Base-by-base conservation (phyloP, 1,140 invertebrate species). In the Meloidogyne exigua region DNA sequence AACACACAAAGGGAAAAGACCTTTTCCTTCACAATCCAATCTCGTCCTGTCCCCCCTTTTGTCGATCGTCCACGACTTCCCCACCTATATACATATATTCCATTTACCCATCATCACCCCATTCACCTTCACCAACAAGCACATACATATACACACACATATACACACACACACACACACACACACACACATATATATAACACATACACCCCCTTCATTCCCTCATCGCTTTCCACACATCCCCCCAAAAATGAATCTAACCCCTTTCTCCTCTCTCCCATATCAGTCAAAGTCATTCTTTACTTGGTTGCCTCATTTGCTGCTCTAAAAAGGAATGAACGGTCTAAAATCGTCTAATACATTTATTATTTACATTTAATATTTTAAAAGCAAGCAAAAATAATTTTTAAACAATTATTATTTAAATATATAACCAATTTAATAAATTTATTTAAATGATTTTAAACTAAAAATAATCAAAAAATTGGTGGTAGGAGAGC, bases 231-330 rank as follows among this genome's bases (percentile, higher is more conserved):
- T 57, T 57, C 18, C n/a, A 57, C 49, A 57, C 49, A 57, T 57
- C 49, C 49, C 49, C 49, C 28, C 28, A 32, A 39, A 57, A 57
- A 57, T 7, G 49, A 57, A 57, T 57, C n/a, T 10, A 3, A 3
- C 9, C 36, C 49, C 49, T 57, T n/a, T 49, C 15, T 39, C 36
- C 36, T 39, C 9, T 39, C 49, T 10, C 49, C 49, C 49, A 57
- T 57, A 57, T 57, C 49, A 57, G 49, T 57, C 49, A 57, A 39
- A 57, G 18, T 57, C 49, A 57, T 57, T 57, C 49, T n/a, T 49
- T 57, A n/a, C 49, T 57, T 57, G n/a, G 18, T 57, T 57, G 49
- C 49, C 49, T 57, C 49, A 57, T 57, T 57, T 57, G 49, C 49
- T 57, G n/a, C n/a, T n/a, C n/a, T n/a, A n/a, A n/a, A 57, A 57